phyloP scores from a whole-genome alignment of 2,888 invertebrate species.

The Doris montereyensis region DNA sequence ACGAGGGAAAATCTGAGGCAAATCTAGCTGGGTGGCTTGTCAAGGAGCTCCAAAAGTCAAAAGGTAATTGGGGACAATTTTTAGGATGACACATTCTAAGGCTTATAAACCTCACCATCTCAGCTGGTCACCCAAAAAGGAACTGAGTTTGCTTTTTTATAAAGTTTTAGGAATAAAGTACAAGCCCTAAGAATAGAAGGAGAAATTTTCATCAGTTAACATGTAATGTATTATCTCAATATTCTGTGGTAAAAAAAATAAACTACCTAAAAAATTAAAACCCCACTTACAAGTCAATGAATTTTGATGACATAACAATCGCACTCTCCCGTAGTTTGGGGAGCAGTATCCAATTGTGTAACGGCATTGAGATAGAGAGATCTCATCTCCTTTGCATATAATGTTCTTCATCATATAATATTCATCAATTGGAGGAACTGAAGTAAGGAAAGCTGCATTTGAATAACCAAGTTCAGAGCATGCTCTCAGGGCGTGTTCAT shows the following conservation, averaged over 20 bases:
- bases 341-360: conserved; percentile 43
- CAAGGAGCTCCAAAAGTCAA: too few species aligned
- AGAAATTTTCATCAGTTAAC: background rate
- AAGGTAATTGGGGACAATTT: too few species aligned
- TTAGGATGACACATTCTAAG: too few species aligned
- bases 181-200: background rate
- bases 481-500: conserved; percentile 79
- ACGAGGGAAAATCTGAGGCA: too few species aligned
- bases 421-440: background rate
- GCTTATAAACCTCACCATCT: too few species aligned
- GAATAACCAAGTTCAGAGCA: conserved; percentile 80
- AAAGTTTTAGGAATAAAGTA: too few species aligned
- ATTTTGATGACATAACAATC: conserved; percentile 50
- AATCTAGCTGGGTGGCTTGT: too few species aligned
- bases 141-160: too few species aligned
- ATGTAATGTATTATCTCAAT: too few species aligned
- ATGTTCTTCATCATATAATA: conserved; percentile 46
- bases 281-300: conserved; percentile 14
- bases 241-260: too few species aligned
- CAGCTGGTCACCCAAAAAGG: too few species aligned
- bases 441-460: conserved; percentile 28
- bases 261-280: conserved; percentile 3
- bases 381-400: conserved; percentile 49
- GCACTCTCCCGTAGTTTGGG: conserved; percentile 50
- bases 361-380: conserved; percentile 45